Evolutionary conservation across 2,797 vertebrate genomes (phyloP), one percentile per base, ranked within the genome.

Genomic region (Dendrocincla fuliginosa): DNA sequence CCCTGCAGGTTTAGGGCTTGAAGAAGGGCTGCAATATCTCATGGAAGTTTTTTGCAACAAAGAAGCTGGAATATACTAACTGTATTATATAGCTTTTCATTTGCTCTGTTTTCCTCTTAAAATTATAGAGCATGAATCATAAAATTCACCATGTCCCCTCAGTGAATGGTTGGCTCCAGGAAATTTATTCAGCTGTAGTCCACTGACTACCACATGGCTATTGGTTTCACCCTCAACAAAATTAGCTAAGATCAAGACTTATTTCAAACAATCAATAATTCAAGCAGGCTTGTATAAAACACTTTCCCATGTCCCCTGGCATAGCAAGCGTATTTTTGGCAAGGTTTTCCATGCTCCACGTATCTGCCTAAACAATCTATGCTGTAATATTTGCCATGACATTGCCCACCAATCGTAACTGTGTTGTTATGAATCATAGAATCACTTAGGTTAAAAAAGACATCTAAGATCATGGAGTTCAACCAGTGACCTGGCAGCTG

Each of bases 231-330:
- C 39, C 19, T 88, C 33, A 56, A 23, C 13, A 84, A 88, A 91
- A 81, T 78, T 44, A 94, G 6, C 57, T 69, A 69, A 47, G 42
- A 88, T 79, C 70, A 88, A 81, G 81, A 20, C 8, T 64, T 86
- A 30, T 84, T 95, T 96, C 56, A 90, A 81, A 46, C 4, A 77
- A 65, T n/a, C 4, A 7, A 3, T 57, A 78, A 84, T 22, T 49
- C 47, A 93, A 71, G 14, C 35, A 84, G 25, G 32, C 32, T 87
- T 50, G 28, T 61, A n/a, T 44, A 70, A 94, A 78, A 30, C 10
- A 39, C 63, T 46, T 68, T 71, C n/a, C n/a, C 14, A 41, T 76
- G 65, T 90, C 49, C 22, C 57, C n/a, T 60, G 22, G 11, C 50
- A 75, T 10, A 16, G 28, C 32, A 90, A 56, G 16, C 17, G 12